Percentiles rank a stretch among this genome's conserved stretches.
These are phyloP conservation scores for Peromyscus leucopus DNA, from an alignment of 2,113 vertebrate genomes.

Conservation along the genomic window DNA sequence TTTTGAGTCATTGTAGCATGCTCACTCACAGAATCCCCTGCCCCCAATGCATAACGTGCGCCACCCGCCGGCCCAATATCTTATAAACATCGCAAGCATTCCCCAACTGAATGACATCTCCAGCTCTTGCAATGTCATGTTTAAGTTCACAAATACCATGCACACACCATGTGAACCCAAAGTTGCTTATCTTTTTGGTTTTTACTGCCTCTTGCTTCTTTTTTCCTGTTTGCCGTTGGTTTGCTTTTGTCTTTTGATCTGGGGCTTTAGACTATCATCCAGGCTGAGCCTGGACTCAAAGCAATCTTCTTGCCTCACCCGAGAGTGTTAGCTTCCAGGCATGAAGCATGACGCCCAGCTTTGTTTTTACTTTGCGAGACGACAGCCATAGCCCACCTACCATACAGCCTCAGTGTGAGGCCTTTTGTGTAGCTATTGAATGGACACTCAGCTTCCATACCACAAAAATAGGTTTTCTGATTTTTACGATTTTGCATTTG, in stretches of 20 bases:
- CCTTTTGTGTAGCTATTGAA: not conserved
- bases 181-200: not conserved
- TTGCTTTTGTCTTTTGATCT: not conserved
- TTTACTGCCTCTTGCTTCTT: not conserved
- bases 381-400: not conserved
- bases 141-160: conserved; percentile 37
- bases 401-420: not conserved
- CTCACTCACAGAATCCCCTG: no score
- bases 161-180: not conserved
- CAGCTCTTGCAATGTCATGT: not conserved
- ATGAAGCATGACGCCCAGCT: not conserved
- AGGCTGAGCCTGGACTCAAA: not conserved
- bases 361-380: not conserved
- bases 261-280: not conserved
- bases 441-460: not conserved
- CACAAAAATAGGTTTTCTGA: not conserved
- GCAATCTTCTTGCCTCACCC: not conserved
- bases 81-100: not conserved
- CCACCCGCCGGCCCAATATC: not conserved
- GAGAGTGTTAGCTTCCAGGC: not conserved
- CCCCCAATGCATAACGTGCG: no score
- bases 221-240: no score
- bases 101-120: not conserved
- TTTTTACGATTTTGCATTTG: conserved; percentile 37
- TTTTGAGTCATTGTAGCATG: no score